Evolutionary conservation across 1,140 invertebrate species (phyloP).

Genomic region (Drosophila seguyi): DNA sequence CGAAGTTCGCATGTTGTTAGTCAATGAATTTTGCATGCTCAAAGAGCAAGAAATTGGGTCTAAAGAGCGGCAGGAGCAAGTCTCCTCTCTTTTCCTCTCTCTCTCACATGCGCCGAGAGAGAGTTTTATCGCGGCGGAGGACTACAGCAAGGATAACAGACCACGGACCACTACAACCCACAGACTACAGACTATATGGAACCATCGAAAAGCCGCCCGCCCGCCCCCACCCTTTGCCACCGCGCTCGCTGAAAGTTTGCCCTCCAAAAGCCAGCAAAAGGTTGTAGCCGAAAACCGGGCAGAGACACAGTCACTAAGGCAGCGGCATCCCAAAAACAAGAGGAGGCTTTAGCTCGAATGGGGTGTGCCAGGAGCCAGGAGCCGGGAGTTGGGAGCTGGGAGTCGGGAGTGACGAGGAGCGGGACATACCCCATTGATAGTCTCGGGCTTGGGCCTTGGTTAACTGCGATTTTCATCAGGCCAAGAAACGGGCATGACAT

Average conservation of each 20-base stretch:
- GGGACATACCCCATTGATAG: slow-evolving; percentile 40
- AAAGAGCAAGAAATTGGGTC: slow-evolving; percentile 27
- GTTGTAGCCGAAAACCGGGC: slow-evolving; percentile 57
- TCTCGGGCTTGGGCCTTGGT: slow-evolving; percentile 33
- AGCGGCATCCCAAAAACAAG: not conserved
- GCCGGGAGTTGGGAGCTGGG: not conserved
- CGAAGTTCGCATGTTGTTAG: slow-evolving; percentile 71
- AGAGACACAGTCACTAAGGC: not conserved
- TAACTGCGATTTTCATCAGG: slow-evolving; percentile 41
- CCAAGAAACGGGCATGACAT: slow-evolving; percentile 35
- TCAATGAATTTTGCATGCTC: slow-evolving; percentile 78
- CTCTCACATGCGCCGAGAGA: slow-evolving; percentile 27
- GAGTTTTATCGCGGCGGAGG: slow-evolving; percentile 4
- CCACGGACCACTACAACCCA: slow-evolving; percentile 11
- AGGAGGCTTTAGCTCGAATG: slow-evolving; percentile 1
- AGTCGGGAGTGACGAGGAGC: too few species aligned
- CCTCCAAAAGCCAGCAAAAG: slow-evolving; percentile 78
- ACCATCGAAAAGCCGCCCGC: slow-evolving; percentile 6
- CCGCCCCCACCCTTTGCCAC: not conserved
- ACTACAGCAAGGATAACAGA: slow-evolving; percentile 23
- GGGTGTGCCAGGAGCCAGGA: slow-evolving; percentile 5
- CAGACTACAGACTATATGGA: slow-evolving; percentile 26
- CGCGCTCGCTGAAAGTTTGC: slow-evolving; percentile 58
- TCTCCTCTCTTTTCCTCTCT: not conserved
- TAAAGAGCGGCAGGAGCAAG: slow-evolving; percentile 7